Evolutionary conservation across 2,113 vertebrate species (phyloP), one percentile per base, ranked within the genome.

Genomic region (Enhydra lutris): DNA sequence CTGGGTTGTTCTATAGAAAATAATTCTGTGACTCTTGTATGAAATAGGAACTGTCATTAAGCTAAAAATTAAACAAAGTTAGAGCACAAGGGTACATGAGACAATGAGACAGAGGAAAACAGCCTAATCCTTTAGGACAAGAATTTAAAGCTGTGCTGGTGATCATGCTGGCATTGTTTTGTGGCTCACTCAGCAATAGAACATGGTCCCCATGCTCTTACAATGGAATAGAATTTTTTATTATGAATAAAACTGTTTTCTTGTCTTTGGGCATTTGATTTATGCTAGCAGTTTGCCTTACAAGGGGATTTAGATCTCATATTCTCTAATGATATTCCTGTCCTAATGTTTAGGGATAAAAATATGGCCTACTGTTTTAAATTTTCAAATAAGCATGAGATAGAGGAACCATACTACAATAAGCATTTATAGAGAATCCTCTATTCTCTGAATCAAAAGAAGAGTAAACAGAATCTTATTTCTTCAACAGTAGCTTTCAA

Each of bases 381-480:
- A 84, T 85, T 92, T 95, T 76, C 69, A 94, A 95, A 69, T 61
- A 74, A 96, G 3, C 34, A 95, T 61, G 13, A 91, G 93, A 65
- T 65, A 81, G 10, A 88, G 13, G 76, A 88, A 74, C 11, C 55
- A 84, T 6, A 59, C 39, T 67, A 89, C 8, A 93, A 61, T 11
- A 95, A 94, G 26, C 50, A 69, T 97, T 97, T 92, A 88, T 20
- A 42, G 20, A 84, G 42, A 93, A 29, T 94, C 26, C 57, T 87
- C 71, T 79, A 47, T 57, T 82, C 42, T 45, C 65, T 89, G 39
- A 96, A 88, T 79, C 55, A 95, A 94, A 55, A 85, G 17, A 93
- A 50, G 12, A 95, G 89, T 83, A 93, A 97, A 81, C 26, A 96
- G 52, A 83, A 42, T 45, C 50, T 96, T 81, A 95, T 82, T 94